A percentile compares a stretch with the other conserved stretches of the same genome.
Evolutionary conservation across 2,888 invertebrate genomes (phyloP).

Genomic region (Tachystola acroxantha): DNA sequence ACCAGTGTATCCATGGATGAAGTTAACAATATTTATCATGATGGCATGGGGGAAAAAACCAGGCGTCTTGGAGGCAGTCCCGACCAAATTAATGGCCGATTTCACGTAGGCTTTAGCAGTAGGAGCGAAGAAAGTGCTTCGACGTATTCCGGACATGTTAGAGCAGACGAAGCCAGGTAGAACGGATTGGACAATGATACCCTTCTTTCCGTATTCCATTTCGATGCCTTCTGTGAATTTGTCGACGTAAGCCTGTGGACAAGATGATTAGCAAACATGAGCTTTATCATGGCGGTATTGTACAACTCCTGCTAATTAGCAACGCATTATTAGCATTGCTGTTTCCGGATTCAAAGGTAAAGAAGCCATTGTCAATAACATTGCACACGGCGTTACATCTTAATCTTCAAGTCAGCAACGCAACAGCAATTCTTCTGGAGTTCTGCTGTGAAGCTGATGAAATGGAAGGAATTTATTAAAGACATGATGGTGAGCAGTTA

Average conservation of each 20-base stretch:
- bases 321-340: too few species aligned
- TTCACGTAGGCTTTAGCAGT: conserved; percentile 84
- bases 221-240: conserved; percentile 88
- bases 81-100: conserved; percentile 84
- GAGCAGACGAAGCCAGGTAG: conserved; percentile 94
- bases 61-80: conserved; percentile 82
- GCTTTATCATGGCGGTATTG: too few species aligned
- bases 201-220: conserved; percentile 84
- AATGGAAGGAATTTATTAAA: too few species aligned
- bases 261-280: too few species aligned
- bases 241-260: conserved; percentile 84
- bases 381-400: too few species aligned
- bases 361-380: too few species aligned
- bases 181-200: conserved; percentile 88
- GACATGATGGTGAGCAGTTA: too few species aligned
- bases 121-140: conserved; percentile 85
- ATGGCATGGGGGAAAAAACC: conserved; percentile 86
- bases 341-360: too few species aligned
- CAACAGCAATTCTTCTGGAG: too few species aligned
- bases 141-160: conserved; percentile 92
- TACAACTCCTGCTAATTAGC: too few species aligned
- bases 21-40: conserved; percentile 70
- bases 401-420: too few species aligned
- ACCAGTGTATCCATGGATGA: conserved; percentile 69
- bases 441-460: too few species aligned